Evolutionary conservation across 2,797 vertebrate species (phyloP).

Genomic region (Simalia tracyae): DNA sequence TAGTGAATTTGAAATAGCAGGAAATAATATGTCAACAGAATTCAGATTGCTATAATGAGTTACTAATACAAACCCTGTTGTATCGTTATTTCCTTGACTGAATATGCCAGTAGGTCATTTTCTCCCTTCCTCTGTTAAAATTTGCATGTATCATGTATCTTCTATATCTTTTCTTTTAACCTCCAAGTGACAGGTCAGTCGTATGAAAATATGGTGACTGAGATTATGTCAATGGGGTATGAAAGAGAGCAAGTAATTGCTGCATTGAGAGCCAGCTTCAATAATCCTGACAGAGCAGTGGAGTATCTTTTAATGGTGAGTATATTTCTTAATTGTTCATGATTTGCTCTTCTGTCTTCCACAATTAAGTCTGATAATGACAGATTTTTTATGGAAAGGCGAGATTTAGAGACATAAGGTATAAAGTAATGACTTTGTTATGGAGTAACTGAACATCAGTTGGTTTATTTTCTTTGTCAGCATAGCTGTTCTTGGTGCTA

Average conservation of each 20-base stretch:
- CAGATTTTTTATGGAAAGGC: rapidly evolving
- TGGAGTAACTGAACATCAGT: not conserved
- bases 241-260: conserved; percentile 92
- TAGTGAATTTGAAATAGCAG: conserved; percentile 16
- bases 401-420: not conserved
- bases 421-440: not conserved
- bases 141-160: not conserved
- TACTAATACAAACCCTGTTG: not conserved
- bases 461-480: not conserved
- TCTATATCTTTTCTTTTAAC: not conserved
- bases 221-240: conserved; percentile 99
- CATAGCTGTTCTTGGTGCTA: not conserved
- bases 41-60: not conserved
- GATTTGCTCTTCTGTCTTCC: not conserved
- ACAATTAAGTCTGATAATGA: rapidly evolving
- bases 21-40: conserved; percentile 1
- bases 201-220: conserved; percentile 96
- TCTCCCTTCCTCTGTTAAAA: not conserved
- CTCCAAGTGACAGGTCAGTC: conserved; percentile 90
- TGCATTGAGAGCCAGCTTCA: conserved; percentile 93
- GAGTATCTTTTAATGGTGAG: conserved; percentile 95
- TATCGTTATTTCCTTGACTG: not conserved
- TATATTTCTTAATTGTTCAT: conserved; percentile 16
- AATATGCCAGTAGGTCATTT: not conserved
- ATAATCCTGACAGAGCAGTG: conserved; percentile 97